Evolutionary conservation across 2,113 vertebrate species (phyloP), one percentile per base, ranked within the genome.

Genomic region (Macquaria ambigua): DNA sequence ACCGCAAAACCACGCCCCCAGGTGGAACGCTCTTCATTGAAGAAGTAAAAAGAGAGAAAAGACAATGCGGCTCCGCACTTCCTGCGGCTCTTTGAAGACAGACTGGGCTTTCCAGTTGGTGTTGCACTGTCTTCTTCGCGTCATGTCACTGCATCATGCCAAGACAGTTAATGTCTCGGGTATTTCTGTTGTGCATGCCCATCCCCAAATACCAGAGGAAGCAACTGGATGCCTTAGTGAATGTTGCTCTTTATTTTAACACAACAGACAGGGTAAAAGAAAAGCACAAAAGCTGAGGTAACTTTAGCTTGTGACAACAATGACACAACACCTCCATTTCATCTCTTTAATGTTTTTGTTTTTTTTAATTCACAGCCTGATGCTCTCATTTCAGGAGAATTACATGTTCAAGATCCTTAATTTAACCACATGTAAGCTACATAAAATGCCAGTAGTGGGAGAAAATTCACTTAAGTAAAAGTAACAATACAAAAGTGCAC

Each of bases 51-150:
- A 66, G 16, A n/a, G 39, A 21, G 6, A 59, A 11, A 21, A 50
- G 41, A 59, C 64, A 76, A 77, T 66, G 31, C 31, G 43, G 74
- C 53, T 58, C 37, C 28, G 67, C 56, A 50, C 9, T 80, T 83
- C 81, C 61, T 72, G 63, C n/a, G 58, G 21, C 23, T 75, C 37
- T 61, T 39, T 53, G 55, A 72, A 50, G 72, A 91, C 67, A 86
- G 82, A 94, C 90, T 83, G 61, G 88, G 81, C 81, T 64, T 84
- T 91, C 91, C 90, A 93, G 92, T 93, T 93, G 75, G 39, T 76
- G 74, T 56, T 55, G 76, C 58, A 23, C 31, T 7, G 64, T 82
- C 72, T 89, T 89, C 53, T 81, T 85, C 78, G 20, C 89, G 71
- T 72, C 74, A 72, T 63, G 72, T 59, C 72, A 68, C 0, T 77